Percentiles rank a stretch among this genome's conserved stretches.
Evolutionary conservation across 2,113 vertebrate species (phyloP).

Genomic region (Okapia johnstoni): DNA sequence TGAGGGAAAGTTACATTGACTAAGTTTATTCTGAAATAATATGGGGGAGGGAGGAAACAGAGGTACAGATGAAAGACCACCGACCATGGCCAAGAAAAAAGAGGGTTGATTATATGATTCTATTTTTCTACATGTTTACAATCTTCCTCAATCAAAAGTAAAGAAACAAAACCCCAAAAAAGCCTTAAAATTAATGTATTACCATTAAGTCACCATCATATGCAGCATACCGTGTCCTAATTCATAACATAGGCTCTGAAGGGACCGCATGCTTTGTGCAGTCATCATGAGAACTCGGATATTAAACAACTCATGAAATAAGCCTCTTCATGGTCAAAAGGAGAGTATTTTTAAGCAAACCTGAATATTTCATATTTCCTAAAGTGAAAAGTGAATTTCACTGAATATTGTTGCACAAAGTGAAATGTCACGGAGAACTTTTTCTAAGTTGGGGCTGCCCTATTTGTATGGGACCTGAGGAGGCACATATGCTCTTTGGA

Average conservation of each 20-base stretch:
- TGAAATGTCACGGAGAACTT: neutral
- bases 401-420: neutral
- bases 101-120: rapidly evolving
- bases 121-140: neutral
- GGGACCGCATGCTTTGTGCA: neutral
- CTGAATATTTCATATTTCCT: neutral
- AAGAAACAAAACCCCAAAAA: neutral
- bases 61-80: neutral
- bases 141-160: neutral
- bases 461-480: rapidly evolving
- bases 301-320: neutral
- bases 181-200: neutral
- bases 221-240: rapidly evolving
- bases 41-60: neutral
- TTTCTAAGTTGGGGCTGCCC: neutral
- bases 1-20: neutral
- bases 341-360: neutral
- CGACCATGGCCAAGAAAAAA: neutral
- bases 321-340: neutral
- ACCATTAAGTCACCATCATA: neutral
- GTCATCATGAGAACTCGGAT: neutral
- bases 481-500: neutral
- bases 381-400: neutral
- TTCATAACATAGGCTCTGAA: neutral
- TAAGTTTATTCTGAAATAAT: neutral